Evolutionary conservation across 2,888 invertebrate species (phyloP).

Genomic region (Mythimna lalbum): DNA sequence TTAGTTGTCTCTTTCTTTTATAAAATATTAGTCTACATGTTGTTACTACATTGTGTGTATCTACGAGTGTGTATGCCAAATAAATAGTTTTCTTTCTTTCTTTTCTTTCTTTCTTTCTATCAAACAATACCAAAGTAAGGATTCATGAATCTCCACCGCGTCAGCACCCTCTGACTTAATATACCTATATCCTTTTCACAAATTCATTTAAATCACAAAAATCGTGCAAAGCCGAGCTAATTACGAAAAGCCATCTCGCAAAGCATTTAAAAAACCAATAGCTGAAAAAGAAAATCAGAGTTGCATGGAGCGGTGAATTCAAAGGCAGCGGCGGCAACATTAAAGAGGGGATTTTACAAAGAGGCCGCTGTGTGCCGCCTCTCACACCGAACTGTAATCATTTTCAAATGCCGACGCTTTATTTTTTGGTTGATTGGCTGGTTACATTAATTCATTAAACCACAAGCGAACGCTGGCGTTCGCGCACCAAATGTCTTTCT

Average conservation of each 20-base stretch:
- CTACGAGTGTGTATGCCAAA: no score
- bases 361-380: conserved; percentile 38
- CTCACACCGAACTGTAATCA: conserved; percentile 47
- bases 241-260: conserved; percentile 52
- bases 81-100: no score
- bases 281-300: conserved; percentile 57
- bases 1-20: no score
- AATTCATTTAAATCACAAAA: conserved; percentile 19
- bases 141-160: not conserved
- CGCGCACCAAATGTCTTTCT: no score
- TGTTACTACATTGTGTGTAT: no score
- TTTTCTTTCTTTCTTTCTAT: no score
- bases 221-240: conserved; percentile 39
- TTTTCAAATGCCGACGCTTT: conserved; percentile 1
- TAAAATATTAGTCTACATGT: no score
- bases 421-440: no score
- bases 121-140: not conserved
- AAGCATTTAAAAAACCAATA: conserved; percentile 61
- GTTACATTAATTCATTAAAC: no score
- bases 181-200: not conserved
- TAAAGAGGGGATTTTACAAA: conserved; percentile 60
- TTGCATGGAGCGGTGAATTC: conserved; percentile 58
- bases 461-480: no score
- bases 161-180: not conserved
- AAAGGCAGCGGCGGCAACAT: conserved; percentile 60